Evolutionary conservation across 2,113 vertebrate species (phyloP).

Genomic region (Zosterops lateralis): DNA sequence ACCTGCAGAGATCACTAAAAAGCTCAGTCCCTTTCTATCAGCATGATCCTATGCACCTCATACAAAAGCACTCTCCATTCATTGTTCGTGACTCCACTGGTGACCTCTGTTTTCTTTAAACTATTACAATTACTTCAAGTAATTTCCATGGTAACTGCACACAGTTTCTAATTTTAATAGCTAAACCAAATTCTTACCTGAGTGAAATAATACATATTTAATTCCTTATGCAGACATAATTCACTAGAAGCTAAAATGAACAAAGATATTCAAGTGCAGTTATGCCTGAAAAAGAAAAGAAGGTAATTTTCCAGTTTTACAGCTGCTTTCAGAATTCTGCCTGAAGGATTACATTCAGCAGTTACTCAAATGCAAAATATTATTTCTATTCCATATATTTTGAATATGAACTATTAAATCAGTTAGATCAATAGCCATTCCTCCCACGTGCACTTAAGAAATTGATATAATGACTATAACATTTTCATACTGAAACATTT

Average conservation of each 20-base stretch:
- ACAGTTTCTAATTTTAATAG: not conserved
- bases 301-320: slow-evolving; percentile 69
- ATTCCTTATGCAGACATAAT: slow-evolving; percentile 46
- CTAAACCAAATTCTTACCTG: not conserved
- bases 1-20: not conserved
- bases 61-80: not conserved
- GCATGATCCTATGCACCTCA: not conserved
- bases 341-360: slow-evolving; percentile 63
- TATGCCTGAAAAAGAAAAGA: slow-evolving; percentile 62
- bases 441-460: slow-evolving; percentile 59
- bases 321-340: slow-evolving; percentile 68
- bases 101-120: slow-evolving; percentile 56
- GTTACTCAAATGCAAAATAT: slow-evolving; percentile 68
- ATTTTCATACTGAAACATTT: slow-evolving; percentile 42
- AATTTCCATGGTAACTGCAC: not conserved
- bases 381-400: slow-evolving; percentile 67
- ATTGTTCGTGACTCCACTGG: not conserved
- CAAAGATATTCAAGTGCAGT: slow-evolving; percentile 55
- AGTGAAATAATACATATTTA: slow-evolving; percentile 1
- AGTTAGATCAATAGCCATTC: slow-evolving; percentile 68
- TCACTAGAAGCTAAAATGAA: slow-evolving; percentile 52
- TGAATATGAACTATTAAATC: slow-evolving; percentile 66
- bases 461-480: slow-evolving; percentile 51
- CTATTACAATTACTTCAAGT: not conserved
- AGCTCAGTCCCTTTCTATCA: not conserved